Conservation (phyloP, 2,888 invertebrate genomes). For the Drosophila peninsularis region DNA sequence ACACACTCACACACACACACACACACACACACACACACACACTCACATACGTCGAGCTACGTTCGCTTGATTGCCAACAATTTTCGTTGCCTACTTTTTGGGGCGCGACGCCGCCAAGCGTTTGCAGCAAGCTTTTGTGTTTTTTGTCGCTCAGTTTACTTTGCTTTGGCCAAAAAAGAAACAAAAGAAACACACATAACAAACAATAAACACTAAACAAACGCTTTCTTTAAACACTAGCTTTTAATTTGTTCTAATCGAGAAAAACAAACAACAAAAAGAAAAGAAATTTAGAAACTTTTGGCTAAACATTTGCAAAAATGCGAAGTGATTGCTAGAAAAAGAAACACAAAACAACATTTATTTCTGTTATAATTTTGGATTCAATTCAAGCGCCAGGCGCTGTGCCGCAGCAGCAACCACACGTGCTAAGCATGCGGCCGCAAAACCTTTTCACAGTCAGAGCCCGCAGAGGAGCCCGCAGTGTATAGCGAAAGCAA, state of each 20-base stretch:
- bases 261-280: background rate
- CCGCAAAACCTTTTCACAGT: constrained; percentile 17
- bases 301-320: constrained; percentile 48
- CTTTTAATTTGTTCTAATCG: constrained; percentile 21
- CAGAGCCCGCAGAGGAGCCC: constrained; percentile 23
- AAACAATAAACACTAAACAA: constrained; percentile 2
- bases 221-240: background rate
- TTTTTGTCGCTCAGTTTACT: constrained; percentile 57
- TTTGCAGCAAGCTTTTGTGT: constrained; percentile 11
- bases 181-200: constrained; percentile 1
- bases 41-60: background rate
- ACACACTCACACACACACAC: background rate
- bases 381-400: background rate
- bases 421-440: background rate
- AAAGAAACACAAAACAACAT: background rate
- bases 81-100: constrained; percentile 34
- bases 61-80: constrained; percentile 17
- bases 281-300: constrained; percentile 13
- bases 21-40: constrained; percentile 1
- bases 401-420: constrained; percentile 18
- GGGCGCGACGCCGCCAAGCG: constrained; percentile 9
- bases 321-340: constrained; percentile 5
- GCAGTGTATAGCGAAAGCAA: constrained; percentile 24
- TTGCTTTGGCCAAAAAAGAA: constrained; percentile 59
- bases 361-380: constrained; percentile 38